Base-by-base conservation (phyloP, 2,797 vertebrate genomes). In the Melanotaenia maccullochi region DNA sequence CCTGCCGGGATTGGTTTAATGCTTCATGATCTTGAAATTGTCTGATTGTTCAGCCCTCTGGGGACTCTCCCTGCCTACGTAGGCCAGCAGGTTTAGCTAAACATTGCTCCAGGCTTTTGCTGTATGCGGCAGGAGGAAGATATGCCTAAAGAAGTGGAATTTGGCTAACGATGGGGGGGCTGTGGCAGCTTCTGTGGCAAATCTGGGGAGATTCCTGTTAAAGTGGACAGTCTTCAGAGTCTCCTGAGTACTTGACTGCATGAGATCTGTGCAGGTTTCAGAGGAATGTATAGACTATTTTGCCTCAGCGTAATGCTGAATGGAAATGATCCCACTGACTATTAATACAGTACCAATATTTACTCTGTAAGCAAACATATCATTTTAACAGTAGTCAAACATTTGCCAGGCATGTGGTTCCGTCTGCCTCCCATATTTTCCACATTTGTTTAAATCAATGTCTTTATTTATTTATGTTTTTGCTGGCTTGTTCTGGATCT, bases 1-100 rank as follows among this genome's bases (percentile, higher is more conserved):
- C 97, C 97, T 98, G 94, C 93, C 95, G 97, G 97, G 96, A 98
- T 97, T 95, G 94, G 96, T 96, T 98, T 98, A 98, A 97, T 97
- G 96, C 96, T 96, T 96, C 96, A 90, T 96, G 96, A 98, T 98
- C 96, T 97, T 97, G 96, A 97, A 98, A 96, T 95, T 96, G 96
- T 97, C 96, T 96, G 97, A 97, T 97, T 97, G 96, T 96, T 95
- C 94, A 94, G 93, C 94, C 96, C 96, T 96, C 95, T 89, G 86
- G 96, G 95, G 97, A 96, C 92, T 89, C 92, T 94, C 91, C 79
- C 93, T 94, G 92, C 89, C 93, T 91, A 89, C 93, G 90, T 93
- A 94, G 68, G 84, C 95, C 93, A 92, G 88, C 93, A 90, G 89
- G 95, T 96, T 96, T 91, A 93, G 94, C 93, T 96, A 96, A 97